Evolutionary conservation across 2,888 invertebrate species (phyloP).

Genomic region (Deladenus siricidicola): DNA sequence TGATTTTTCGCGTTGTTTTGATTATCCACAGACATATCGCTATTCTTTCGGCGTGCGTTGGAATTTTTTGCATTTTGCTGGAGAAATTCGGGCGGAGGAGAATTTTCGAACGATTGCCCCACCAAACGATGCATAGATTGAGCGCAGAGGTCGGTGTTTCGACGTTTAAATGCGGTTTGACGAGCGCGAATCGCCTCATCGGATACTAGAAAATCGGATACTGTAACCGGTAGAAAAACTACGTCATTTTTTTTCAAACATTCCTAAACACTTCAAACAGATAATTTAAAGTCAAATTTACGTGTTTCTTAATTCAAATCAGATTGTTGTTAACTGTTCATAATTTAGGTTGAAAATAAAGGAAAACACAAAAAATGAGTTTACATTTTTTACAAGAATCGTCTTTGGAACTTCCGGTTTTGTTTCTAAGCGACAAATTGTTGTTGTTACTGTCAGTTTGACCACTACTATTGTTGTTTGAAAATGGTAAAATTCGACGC

Average conservation of each 20-base stretch:
- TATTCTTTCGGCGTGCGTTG: too few relatives aligned
- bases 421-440: too few relatives aligned
- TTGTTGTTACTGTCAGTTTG: too few relatives aligned
- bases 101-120: background rate
- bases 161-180: slow-evolving; percentile 36
- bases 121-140: slow-evolving; percentile 15
- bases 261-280: background rate
- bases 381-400: background rate
- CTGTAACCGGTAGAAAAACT: background rate
- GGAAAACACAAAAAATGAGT: background rate
- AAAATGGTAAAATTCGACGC: background rate
- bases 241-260: background rate
- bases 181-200: slow-evolving; percentile 24
- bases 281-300: background rate
- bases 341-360: too few relatives aligned
- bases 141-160: slow-evolving; percentile 31
- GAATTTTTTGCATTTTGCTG: too few relatives aligned
- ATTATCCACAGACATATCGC: background rate
- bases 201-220: slow-evolving; percentile 16
- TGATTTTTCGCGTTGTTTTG: too few relatives aligned
- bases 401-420: background rate
- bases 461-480: too few relatives aligned
- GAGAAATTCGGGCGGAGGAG: slow-evolving; percentile 15
- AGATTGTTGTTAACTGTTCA: too few relatives aligned
- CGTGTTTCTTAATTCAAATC: background rate